A percentile compares a stretch with the other conserved stretches of the same genome.
Conservation (phyloP, 2,113 vertebrate species). For the Meriones unguiculatus region DNA sequence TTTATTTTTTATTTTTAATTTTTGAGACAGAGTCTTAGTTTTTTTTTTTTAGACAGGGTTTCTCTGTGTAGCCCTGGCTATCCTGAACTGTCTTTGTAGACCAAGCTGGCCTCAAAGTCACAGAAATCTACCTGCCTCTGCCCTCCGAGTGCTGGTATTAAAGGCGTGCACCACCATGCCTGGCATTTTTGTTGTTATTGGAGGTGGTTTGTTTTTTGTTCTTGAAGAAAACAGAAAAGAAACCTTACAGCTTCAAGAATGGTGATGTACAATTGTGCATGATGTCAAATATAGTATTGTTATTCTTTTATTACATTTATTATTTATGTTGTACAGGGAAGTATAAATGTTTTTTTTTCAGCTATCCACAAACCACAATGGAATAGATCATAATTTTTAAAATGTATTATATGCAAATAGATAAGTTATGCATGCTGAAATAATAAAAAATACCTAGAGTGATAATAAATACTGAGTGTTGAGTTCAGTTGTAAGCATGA, state of each 20-base stretch:
- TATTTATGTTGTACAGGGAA: constrained; percentile 26
- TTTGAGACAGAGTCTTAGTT: background rate
- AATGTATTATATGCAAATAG: background rate
- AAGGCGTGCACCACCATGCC: no score
- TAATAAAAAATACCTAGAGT: constrained; percentile 11
- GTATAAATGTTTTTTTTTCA: constrained; percentile 57
- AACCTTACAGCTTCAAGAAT: background rate
- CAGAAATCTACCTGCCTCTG: no score
- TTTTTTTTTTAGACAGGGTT: background rate
- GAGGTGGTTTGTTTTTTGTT: background rate
- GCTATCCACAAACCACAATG: background rate
- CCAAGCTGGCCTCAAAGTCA: no score
- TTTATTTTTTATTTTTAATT: background rate
- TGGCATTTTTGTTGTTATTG: background rate
- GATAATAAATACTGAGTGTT: background rate
- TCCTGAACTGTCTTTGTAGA: no score
- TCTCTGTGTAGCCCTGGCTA: no score
- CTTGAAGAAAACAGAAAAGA: background rate
- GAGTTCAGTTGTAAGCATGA: background rate
- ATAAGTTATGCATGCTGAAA: constrained; percentile 10
- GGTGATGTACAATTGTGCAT: background rate
- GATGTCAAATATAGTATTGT: background rate
- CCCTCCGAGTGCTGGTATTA: no score
- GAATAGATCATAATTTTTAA: constrained; percentile 56
- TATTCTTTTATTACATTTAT: constrained; percentile 44